These are phyloP conservation scores for Athalia cordata DNA, from an alignment of 2,888 invertebrate species.

Conservation along the genomic window DNA sequence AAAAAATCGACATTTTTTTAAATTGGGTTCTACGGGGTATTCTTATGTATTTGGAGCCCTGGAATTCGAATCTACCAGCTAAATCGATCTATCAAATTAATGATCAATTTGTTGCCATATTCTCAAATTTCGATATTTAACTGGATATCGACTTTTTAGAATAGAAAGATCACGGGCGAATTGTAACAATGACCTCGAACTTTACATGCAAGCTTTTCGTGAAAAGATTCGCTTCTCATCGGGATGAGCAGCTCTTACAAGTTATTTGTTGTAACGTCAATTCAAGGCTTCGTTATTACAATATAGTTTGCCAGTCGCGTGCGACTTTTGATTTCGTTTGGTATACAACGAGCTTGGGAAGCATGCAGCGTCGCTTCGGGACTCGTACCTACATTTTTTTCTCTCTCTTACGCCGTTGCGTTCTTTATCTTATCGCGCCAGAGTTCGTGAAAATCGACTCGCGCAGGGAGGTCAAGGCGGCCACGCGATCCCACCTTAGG, in stretches of 20 bases:
- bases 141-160: too few species aligned
- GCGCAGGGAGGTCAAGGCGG: slow-evolving; percentile 62
- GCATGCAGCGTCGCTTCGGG: slow-evolving; percentile 30
- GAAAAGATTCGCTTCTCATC: neutral
- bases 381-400: slow-evolving; percentile 50
- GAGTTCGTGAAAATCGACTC: slow-evolving; percentile 54
- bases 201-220: too few species aligned
- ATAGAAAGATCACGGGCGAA: too few species aligned
- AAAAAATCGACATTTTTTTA: too few species aligned
- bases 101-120: too few species aligned
- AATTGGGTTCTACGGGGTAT: too few species aligned
- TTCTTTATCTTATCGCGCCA: slow-evolving; percentile 57
- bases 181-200: too few species aligned
- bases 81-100: too few species aligned
- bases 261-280: slow-evolving; percentile 26
- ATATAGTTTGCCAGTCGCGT: slow-evolving; percentile 29
- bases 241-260: slow-evolving; percentile 16
- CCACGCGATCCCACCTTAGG: slow-evolving; percentile 56
- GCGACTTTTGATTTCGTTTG: slow-evolving; percentile 41
- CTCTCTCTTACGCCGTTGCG: slow-evolving; percentile 41
- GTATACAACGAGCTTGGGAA: slow-evolving; percentile 1
- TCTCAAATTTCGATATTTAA: too few species aligned
- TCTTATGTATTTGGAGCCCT: too few species aligned
- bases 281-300: neutral
- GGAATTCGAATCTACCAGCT: too few species aligned